Evolutionary conservation across 2,113 vertebrate species (phyloP).

Genomic region (Caranx ignobilis): DNA sequence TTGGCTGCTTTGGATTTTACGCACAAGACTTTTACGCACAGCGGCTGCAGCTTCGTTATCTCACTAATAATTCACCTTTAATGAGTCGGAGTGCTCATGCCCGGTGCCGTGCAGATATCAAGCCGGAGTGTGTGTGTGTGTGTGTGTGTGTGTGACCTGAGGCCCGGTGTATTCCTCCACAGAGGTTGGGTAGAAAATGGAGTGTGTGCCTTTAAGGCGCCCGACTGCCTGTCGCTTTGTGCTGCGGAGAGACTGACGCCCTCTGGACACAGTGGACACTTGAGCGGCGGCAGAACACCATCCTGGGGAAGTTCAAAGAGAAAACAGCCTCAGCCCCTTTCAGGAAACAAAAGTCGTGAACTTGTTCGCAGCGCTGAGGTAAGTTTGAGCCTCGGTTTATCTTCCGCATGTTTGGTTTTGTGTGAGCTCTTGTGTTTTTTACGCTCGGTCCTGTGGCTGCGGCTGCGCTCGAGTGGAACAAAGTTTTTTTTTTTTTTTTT

Average conservation of each 20-base stretch:
- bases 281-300: conserved; percentile 68
- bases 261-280: conserved; percentile 78
- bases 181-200: conserved; percentile 66
- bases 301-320: conserved; percentile 72
- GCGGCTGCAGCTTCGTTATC: background rate
- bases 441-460: background rate
- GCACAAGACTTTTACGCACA: conserved; percentile 22
- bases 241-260: conserved; percentile 80
- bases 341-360: background rate
- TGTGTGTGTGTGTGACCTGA: conserved; percentile 37
- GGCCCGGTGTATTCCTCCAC: conserved; percentile 44
- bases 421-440: background rate
- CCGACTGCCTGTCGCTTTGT: conserved; percentile 77
- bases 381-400: conserved; percentile 10
- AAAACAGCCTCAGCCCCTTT: conserved; percentile 23
- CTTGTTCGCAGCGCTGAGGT: conserved; percentile 50
- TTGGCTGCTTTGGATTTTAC: background rate
- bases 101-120: background rate
- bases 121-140: conserved; percentile 16
- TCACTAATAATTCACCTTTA: background rate
- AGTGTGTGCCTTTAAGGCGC: conserved; percentile 84
- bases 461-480: conserved; percentile 34
- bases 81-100: background rate
- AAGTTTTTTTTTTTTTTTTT: conserved; percentile 31
- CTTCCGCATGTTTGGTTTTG: background rate